Base-by-base conservation (phyloP, 1,140 invertebrate species). In the Euglossa dilemma region DNA sequence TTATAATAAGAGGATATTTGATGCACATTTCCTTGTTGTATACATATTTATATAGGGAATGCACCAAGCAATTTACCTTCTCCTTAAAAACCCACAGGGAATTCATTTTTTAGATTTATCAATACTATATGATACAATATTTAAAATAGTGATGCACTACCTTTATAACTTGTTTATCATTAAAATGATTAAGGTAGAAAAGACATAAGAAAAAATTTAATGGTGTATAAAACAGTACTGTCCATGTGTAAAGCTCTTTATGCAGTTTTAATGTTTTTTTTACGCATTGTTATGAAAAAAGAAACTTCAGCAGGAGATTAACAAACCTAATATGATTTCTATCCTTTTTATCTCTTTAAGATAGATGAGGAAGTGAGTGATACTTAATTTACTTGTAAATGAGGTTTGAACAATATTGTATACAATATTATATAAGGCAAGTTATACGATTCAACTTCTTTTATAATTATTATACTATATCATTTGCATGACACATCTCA, bases 1-100 rank as follows among this genome's bases (percentile, higher is more conserved):
- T 85, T 78, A 87, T 43, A 56, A 43, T 70, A 81, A 69, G 2
- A 72, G 50, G 54, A 73, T 87, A 84, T 77, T 36, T 59, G 74
- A 73, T 11, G 28, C 36, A 3, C 75, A 73, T 25, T 84, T 59
- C 43, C 47, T 63, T 75, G 56, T 25, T 57, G 50, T 43, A 43
- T 52, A 61, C 64, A 36, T 43, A 36, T 70, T 52, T 81, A 56
- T 85, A 76, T 79, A 72, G 54, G 59, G 12, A 78, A 56, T 57
- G 50, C 54, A 59, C 59, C 36, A 87, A 87, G 71, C 71, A 72
- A 25, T 75, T 64, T 76, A 61, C 11, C 73, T 71, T 75, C 4
- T 43, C 47, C 76, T 87, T 87, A 84, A 87, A 87, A 84, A 87
- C 71, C 77, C n/a, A 59, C 43, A 23, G 56, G 56, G 28, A 18